phyloP scores from a whole-genome alignment of 2,797 vertebrate genomes.

The Buphagus erythrorhynchus region DNA sequence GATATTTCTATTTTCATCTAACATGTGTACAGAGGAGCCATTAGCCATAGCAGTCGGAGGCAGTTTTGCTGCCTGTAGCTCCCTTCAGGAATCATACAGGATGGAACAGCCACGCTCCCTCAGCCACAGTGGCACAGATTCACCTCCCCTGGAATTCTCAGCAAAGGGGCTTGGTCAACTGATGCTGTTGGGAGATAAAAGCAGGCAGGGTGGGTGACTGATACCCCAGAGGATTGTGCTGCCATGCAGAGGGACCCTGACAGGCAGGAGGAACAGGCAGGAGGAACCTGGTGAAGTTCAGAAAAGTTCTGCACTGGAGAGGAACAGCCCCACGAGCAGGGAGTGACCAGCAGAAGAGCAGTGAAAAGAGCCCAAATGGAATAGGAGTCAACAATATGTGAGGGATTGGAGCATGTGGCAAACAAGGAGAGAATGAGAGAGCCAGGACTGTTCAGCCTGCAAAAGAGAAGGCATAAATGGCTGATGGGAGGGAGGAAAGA shows the following conservation, averaged over 20 bases:
- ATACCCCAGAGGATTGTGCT: background rate
- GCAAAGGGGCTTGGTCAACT: no score
- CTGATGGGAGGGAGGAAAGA: background rate
- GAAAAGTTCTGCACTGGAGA: background rate
- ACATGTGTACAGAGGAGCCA: background rate
- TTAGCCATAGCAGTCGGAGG: background rate
- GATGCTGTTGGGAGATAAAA: background rate
- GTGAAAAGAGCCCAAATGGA: background rate
- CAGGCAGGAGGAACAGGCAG: background rate
- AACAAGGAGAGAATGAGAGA: background rate
- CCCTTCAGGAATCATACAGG: background rate
- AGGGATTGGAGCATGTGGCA: background rate
- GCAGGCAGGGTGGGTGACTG: background rate
- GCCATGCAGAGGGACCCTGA: background rate
- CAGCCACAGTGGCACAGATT: background rate
- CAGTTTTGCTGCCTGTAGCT: background rate
- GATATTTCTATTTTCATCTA: background rate
- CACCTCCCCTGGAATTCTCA: background rate
- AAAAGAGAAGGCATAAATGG: background rate
- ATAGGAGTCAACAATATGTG: rapidly evolving
- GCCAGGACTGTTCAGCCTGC: background rate
- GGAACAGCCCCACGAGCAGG: no score
- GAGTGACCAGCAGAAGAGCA: background rate
- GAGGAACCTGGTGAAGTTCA: rapidly evolving
- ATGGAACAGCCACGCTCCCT: background rate